Evolutionary conservation across 2,888 invertebrate genomes (phyloP).

Genomic region (Brachynemurus nebulosus): DNA sequence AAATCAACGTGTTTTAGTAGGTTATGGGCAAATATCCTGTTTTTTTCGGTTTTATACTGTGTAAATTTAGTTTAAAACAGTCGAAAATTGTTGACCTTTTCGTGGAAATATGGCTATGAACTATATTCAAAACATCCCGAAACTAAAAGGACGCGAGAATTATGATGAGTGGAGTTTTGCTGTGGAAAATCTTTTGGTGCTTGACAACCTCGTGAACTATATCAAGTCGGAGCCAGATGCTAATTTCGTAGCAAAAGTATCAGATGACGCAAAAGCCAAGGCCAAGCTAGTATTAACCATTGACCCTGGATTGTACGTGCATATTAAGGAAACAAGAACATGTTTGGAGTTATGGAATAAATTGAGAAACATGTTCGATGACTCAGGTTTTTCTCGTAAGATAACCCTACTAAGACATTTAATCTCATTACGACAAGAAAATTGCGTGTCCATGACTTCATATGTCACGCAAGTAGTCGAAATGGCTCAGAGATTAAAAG

Average conservation of each 20-base stretch:
- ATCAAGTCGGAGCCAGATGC: background rate
- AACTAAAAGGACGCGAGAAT: no score
- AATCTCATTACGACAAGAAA: conserved; percentile 20
- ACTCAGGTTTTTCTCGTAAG: conserved; percentile 20
- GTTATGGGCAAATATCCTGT: no score
- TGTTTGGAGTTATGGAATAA: conserved; percentile 12
- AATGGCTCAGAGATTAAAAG: conserved; percentile 18
- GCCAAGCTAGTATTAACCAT: conserved; percentile 11
- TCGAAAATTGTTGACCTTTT: no score
- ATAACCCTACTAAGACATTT: conserved; percentile 20
- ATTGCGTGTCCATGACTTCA: conserved; percentile 18
- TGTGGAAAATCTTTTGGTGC: conserved; percentile 1
- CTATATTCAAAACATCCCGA: no score
- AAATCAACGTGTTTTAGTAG: no score
- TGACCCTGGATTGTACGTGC: conserved; percentile 13
- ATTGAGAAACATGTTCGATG: conserved; percentile 13
- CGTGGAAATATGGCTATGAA: no score
- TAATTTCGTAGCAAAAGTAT: conserved; percentile 1
- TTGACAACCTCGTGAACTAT: background rate
- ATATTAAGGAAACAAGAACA: conserved; percentile 12
- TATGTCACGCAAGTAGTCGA: conserved; percentile 23
- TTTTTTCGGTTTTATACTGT: no score
- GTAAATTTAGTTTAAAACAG: no score
- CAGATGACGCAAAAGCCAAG: conserved; percentile 7
- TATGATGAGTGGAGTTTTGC: conserved; percentile 6